Evolutionary conservation across 35 echinoderm and acorn worm species (phyloP).

Genomic region (Chiridota heheva): DNA sequence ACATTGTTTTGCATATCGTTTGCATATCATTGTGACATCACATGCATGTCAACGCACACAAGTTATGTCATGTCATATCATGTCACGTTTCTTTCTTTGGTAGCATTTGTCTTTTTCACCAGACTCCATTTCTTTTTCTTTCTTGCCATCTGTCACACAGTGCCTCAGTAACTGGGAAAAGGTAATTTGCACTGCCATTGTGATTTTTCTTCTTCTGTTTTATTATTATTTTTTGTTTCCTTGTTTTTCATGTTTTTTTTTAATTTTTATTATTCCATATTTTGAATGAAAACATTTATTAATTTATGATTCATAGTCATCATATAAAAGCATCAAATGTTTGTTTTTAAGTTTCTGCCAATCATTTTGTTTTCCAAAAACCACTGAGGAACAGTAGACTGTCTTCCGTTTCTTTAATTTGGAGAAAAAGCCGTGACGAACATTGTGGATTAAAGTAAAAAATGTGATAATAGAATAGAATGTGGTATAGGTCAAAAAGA

Average conservation of each 20-base stretch:
- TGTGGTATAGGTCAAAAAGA: too few relatives aligned
- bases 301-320: neutral
- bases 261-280: too few relatives aligned
- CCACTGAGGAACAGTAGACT: too few relatives aligned
- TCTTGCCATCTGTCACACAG: constrained; percentile 69
- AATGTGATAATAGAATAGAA: too few relatives aligned
- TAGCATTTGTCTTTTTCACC: constrained; percentile 30
- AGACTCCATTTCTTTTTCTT: constrained; percentile 28
- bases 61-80: constrained; percentile 38
- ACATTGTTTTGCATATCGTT: too few relatives aligned
- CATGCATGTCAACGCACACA: too few relatives aligned
- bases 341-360: neutral
- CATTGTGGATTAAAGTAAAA: too few relatives aligned
- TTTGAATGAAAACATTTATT: neutral
- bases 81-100: constrained; percentile 9
- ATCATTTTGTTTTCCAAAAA: neutral
- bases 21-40: too few relatives aligned
- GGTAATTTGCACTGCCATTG: constrained; percentile 63
- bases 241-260: constrained; percentile 28
- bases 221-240: constrained; percentile 28
- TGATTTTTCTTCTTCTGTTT: constrained; percentile 27
- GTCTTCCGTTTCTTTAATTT: too few relatives aligned
- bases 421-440: too few relatives aligned
- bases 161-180: constrained; percentile 98
- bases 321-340: neutral